These are phyloP conservation scores for Clivina fossor DNA, from an alignment of 2,888 invertebrate species.

Conservation along the genomic window DNA sequence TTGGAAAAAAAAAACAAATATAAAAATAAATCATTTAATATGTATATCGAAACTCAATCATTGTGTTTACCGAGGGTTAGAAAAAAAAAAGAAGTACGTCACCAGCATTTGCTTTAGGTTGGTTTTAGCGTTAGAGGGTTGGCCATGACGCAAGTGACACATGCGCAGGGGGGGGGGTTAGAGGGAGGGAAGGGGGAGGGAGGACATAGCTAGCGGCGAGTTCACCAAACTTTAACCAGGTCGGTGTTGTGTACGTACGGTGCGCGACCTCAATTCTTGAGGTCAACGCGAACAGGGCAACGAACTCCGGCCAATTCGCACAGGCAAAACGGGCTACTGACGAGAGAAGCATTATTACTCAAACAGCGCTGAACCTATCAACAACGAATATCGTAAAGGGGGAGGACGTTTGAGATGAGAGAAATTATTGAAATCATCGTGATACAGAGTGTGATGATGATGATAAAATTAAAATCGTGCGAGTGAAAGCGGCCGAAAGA, in stretches of 20 bases:
- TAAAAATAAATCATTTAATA: too few relatives aligned
- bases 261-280: conserved; percentile 69
- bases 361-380: background rate
- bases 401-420: too few relatives aligned
- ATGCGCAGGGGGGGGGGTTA: background rate
- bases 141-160: background rate
- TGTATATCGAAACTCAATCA: too few relatives aligned
- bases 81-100: too few relatives aligned
- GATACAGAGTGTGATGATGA: too few relatives aligned
- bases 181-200: conserved; percentile 5
- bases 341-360: conserved; percentile 8
- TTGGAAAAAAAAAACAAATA: too few relatives aligned
- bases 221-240: conserved; percentile 52
- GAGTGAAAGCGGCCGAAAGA: conserved; percentile 32
- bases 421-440: too few relatives aligned
- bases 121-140: conserved; percentile 4
- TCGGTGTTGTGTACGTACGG: conserved; percentile 51
- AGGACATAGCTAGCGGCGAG: conserved; percentile 38
- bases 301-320: conserved; percentile 55
- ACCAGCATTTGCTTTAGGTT: too few relatives aligned
- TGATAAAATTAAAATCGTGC: too few relatives aligned
- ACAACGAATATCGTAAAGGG: too few relatives aligned
- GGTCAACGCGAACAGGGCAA: conserved; percentile 64
- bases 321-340: background rate
- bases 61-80: too few relatives aligned